Evolutionary conservation across 2,888 invertebrate species (phyloP), one percentile per base, ranked within the genome.

Genomic region (Ypsolopha scabrella): DNA sequence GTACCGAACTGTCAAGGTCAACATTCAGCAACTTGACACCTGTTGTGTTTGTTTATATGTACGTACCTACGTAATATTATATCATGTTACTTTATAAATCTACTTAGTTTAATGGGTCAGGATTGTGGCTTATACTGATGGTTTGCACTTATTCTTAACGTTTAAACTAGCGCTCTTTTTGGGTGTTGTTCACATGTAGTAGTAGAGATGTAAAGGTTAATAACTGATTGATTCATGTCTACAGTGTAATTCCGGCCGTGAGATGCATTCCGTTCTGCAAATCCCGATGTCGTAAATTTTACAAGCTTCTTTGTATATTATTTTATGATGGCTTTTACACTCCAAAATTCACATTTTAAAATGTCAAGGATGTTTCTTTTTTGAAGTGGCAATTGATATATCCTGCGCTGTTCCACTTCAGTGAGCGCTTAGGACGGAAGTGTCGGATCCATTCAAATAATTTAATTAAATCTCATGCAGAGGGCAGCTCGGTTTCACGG

Each of bases 401-500:
- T 85, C 85, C 85, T 82, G 81, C 70, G 68, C 60, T 7, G 34
- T 34, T 38, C 49, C 39, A 24, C 13, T 39, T 37, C 48, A 45
- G 33, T 4, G 33, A 64, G 64, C 73, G 71, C 66, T 24, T 51
- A 51, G 41, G 52, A 54, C 83, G 85, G 85, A 83, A 82, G 77
- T 79, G 75, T 72, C 75, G 82, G 73, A 72, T 72, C 80, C 81
- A 79, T 77, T 83, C 80, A 69, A 79, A 83, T 85, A 83, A 85
- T 85, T 83, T 78, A 82, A 85, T 85, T 82, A 82, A 79, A 77
- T 75, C 74, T 68, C 64, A 68, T 70, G 68, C 75, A 69, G 70
- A 76, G 76, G 73, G 72, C 80, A 76, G 71, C 68, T 71, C 65
- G 69, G 71, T 67, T 75, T 72, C 72, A 73, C 75, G 73, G 73